These are phyloP conservation scores for Phaetusa simplex DNA, from an alignment of 2,113 vertebrate genomes.

Conservation along the genomic window DNA sequence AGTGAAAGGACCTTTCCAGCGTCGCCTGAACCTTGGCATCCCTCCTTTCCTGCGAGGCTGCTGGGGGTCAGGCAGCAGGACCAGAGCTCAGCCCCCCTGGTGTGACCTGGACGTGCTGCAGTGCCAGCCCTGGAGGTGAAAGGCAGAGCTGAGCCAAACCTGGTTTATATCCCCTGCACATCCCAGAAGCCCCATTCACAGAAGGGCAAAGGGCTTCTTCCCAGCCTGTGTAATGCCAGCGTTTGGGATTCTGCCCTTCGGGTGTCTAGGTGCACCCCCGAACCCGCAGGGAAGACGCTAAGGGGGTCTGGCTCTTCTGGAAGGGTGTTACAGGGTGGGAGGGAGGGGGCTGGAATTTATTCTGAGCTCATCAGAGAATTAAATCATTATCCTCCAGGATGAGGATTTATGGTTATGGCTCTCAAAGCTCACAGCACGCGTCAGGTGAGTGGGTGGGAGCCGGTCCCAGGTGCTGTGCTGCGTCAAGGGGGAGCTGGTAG, in stretches of 20 bases:
- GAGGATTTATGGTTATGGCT: not conserved
- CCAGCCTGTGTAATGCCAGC: not conserved
- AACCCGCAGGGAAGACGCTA: rapidly evolving
- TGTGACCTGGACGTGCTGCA: not conserved
- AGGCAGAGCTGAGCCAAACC: not conserved
- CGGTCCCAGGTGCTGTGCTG: rapidly evolving
- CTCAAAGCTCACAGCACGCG: rapidly evolving
- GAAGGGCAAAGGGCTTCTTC: not conserved
- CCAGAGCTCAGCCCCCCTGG: not conserved
- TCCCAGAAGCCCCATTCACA: not conserved
- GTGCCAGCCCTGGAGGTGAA: not conserved
- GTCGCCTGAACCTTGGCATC: not conserved
- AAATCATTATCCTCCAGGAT: not conserved
- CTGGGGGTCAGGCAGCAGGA: not conserved
- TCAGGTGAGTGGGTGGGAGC: not conserved
- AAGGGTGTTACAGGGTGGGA: rapidly evolving
- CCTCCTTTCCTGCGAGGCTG: not conserved
- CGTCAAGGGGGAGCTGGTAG: rapidly evolving
- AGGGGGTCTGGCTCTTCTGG: not conserved
- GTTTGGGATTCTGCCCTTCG: not conserved
- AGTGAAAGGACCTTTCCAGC: not conserved
- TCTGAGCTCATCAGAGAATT: not conserved
- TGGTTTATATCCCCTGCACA: not conserved
- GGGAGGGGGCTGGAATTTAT: not conserved
- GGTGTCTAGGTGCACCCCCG: not conserved